These are phyloP conservation scores for Myiozetetes cayanensis DNA, from an alignment of 2,113 vertebrate genomes.

Conservation along the genomic window DNA sequence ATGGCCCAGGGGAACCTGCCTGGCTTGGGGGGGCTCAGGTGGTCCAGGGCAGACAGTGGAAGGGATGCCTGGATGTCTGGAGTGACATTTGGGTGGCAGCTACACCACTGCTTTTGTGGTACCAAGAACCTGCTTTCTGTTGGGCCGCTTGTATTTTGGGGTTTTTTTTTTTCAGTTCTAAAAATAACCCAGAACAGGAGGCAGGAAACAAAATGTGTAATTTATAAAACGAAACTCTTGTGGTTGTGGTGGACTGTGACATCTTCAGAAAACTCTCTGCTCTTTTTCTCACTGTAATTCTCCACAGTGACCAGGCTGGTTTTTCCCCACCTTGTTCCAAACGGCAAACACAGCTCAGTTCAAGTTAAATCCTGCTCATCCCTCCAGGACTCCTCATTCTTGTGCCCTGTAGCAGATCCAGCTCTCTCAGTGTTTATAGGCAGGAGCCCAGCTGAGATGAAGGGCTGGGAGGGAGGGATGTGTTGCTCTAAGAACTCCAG, in stretches of 20 bases:
- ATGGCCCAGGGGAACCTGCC: neutral
- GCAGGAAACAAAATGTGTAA: neutral
- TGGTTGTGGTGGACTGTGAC: neutral
- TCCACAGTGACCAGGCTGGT: neutral
- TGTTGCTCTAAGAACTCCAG: neutral
- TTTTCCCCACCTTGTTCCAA: neutral
- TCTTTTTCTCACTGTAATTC: neutral
- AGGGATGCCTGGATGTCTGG: accelerated
- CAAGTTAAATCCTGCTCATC: neutral
- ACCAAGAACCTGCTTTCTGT: neutral
- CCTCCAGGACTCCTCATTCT: neutral
- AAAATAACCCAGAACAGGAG: neutral
- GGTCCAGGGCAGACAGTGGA: too few relatives aligned
- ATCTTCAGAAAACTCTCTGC: neutral
- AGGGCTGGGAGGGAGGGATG: neutral
- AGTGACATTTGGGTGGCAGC: neutral
- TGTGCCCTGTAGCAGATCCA: neutral
- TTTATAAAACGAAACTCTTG: neutral
- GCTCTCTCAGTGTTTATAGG: neutral
- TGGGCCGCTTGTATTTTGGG: neutral
- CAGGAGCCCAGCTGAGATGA: neutral
- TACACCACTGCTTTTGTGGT: accelerated
- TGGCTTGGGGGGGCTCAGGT: neutral
- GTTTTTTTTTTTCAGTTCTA: neutral
- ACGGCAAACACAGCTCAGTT: neutral